A percentile compares a stretch with the other conserved stretches of the same genome.
phyloP scores from a whole-genome alignment of 2,888 invertebrate genomes.

The Brenthis ino region DNA sequence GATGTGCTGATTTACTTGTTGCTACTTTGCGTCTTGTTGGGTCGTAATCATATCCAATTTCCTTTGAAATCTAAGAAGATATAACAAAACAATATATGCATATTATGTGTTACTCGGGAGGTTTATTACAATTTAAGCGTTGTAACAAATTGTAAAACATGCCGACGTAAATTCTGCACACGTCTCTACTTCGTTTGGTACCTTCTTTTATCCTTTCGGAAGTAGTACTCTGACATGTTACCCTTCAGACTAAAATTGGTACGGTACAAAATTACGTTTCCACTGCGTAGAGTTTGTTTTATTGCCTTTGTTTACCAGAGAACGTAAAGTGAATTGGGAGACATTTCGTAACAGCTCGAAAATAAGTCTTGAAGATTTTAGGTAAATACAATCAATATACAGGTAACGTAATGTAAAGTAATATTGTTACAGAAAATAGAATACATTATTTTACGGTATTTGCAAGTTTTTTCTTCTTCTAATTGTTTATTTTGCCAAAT shows the following conservation, averaged over 20 bases:
- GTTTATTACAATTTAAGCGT: slow-evolving; percentile 79
- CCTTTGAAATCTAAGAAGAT: slow-evolving; percentile 25
- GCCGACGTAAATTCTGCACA: slow-evolving; percentile 71
- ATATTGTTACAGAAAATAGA: neutral
- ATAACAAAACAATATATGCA: slow-evolving; percentile 47
- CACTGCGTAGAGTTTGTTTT: slow-evolving; percentile 41
- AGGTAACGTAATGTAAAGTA: neutral
- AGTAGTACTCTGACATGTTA: slow-evolving; percentile 59
- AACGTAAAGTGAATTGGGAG: slow-evolving; percentile 30
- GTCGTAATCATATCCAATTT: slow-evolving; percentile 40
- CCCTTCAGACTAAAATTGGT: slow-evolving; percentile 43
- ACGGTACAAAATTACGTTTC: slow-evolving; percentile 39
- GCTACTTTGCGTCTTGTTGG: slow-evolving; percentile 18
- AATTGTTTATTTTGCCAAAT: no score
- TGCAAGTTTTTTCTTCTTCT: neutral
- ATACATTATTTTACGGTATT: neutral
- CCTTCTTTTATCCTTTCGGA: slow-evolving; percentile 63
- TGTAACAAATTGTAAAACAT: slow-evolving; percentile 79
- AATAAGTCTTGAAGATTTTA: slow-evolving; percentile 28
- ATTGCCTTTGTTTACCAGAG: slow-evolving; percentile 40
- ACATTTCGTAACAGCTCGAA: slow-evolving; percentile 24
- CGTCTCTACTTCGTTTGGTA: slow-evolving; percentile 69
- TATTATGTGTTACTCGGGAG: slow-evolving; percentile 68
- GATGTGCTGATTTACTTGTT: slow-evolving; percentile 34
- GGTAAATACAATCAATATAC: slow-evolving; percentile 4